These are phyloP conservation scores for Spongilla lacustris DNA, from an alignment of 37 sponge, comb jelly and placozoan species.

Conservation along the genomic window DNA sequence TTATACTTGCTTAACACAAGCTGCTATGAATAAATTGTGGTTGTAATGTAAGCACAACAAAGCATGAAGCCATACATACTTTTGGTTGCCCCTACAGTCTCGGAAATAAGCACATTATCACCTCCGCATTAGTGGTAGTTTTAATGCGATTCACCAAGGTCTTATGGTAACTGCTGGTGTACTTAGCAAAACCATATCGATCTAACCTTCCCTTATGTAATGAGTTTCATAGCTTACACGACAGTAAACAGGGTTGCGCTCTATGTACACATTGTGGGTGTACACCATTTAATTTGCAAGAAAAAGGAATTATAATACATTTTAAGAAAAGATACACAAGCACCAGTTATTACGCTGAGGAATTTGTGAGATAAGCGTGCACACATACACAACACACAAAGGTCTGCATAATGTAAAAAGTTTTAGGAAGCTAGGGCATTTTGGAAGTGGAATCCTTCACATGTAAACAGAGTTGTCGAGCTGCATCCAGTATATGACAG, in stretches of 20 bases:
- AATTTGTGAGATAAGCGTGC: neutral
- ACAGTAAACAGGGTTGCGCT: neutral
- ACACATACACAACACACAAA: neutral
- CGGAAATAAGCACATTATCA: no score
- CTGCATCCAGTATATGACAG: neutral
- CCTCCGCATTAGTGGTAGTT: no score
- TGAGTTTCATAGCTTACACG: neutral
- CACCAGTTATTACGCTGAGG: no score
- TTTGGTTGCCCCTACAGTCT: no score
- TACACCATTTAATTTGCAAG: neutral
- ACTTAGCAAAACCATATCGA: neutral
- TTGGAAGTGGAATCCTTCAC: neutral
- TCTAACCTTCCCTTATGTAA: neutral
- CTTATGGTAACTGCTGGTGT: no score
- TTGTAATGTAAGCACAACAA: no score
- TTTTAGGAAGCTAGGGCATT: no score
- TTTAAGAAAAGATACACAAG: no score
- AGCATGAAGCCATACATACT: no score
- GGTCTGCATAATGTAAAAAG: neutral
- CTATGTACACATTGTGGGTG: neutral
- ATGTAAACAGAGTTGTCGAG: neutral
- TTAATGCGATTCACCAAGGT: no score
- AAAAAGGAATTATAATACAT: neutral
- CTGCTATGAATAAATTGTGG: no score
- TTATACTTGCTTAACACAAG: no score